Base-by-base conservation (phyloP, 2,888 invertebrate species). In the Nyleta sp. region DNA sequence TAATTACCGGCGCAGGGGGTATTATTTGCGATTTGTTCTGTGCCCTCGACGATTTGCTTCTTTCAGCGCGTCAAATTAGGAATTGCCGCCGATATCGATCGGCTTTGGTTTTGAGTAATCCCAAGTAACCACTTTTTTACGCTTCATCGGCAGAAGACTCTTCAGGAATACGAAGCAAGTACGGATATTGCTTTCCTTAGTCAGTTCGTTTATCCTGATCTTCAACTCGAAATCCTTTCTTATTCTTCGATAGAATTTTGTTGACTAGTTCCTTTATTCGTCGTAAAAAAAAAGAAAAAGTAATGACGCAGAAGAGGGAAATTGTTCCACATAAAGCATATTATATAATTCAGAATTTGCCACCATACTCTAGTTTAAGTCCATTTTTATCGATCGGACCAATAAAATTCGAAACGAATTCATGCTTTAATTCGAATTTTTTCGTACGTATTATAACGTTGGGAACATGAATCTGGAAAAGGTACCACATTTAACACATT, bases 171-270 rank as follows among this genome's bases (percentile, higher is more conserved):
- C 55, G 48, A 64, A 71, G 40, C 60, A 38, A 62, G 62, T 15
- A 80, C 83, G 83, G 83, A 84, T 84, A 83, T 84, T 84, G 82
- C 83, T 82, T 82, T 75, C 71, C 82, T 78, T 72, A 78, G 80
- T 84, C 82, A 82, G 83, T 81, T 76, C 81, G 78, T 80, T 85
- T 83, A 85, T 82, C 80, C 81, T 82, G 81, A 84, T 84, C 80
- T 73, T 74, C 57, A 50, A 70, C 52, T 60, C 20, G 44, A 20
- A 60, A 60, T 70, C 40, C 44, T 52, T 50, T 60, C 40, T 57
- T 59, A 60, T 70, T 52, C 60, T 60, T 17, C 31, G 42, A 60
- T 52, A 42, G 11, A 52, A 52, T 57, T 57, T 59, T 60, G 52
- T 70, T 60, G 70, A 70, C 42, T 52, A 31, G 50, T 70, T 67